Conservation (phyloP, 1,140 invertebrate species). For the Varroa destructor region DNA sequence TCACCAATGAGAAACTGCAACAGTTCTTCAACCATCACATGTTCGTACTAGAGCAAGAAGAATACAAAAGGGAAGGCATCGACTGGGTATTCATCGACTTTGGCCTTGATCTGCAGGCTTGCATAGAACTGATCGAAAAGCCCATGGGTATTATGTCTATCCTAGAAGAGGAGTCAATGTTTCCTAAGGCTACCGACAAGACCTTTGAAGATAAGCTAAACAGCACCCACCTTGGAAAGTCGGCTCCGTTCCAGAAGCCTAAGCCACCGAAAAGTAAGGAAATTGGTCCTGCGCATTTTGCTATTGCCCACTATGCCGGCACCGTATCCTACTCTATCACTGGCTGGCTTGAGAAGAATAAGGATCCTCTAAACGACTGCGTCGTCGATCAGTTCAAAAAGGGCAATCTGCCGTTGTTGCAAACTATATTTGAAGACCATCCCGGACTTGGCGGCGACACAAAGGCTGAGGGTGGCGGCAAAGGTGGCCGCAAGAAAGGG, state of each 20-base stretch:
- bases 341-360: slow-evolving; percentile 99
- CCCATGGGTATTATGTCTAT: slow-evolving; percentile 99
- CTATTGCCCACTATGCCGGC: slow-evolving; percentile 96
- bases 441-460: slow-evolving; percentile 69
- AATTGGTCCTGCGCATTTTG: slow-evolving; percentile 73
- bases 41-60: slow-evolving; percentile 49
- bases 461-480: slow-evolving; percentile 52
- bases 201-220: slow-evolving; percentile 96
- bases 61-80: slow-evolving; percentile 48
- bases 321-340: slow-evolving; percentile 88
- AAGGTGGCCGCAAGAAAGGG: slow-evolving; percentile 63
- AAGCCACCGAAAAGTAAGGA: slow-evolving; percentile 67
- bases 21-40: slow-evolving; percentile 54
- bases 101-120: slow-evolving; percentile 48
- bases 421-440: slow-evolving; percentile 86
- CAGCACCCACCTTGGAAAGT: slow-evolving; percentile 96
- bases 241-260: slow-evolving; percentile 87
- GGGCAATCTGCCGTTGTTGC: slow-evolving; percentile 66
- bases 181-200: slow-evolving; percentile 97
- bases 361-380: slow-evolving; percentile 97
- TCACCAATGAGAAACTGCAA: slow-evolving; percentile 55
- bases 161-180: slow-evolving; percentile 99
- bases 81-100: slow-evolving; percentile 50
- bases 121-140: slow-evolving; percentile 50
- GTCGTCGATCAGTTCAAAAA: slow-evolving; percentile 95